phyloP scores from a whole-genome alignment of 2,113 vertebrate species.

The Apistogramma diplotaenia region DNA sequence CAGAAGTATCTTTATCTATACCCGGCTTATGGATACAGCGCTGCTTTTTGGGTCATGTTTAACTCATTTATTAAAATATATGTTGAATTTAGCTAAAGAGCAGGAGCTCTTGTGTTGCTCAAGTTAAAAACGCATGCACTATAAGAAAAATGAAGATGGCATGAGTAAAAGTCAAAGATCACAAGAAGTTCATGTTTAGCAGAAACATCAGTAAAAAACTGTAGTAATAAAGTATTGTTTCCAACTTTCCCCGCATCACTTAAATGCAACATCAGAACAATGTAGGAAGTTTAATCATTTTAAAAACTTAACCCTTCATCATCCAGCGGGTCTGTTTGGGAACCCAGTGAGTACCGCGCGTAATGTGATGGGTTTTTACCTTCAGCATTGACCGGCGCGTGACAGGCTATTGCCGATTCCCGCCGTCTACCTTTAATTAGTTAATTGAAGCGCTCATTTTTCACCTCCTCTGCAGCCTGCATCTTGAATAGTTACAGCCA shows the following conservation, averaged over 20 bases:
- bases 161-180: not conserved
- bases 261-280: conserved; percentile 43
- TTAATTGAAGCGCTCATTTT: not conserved
- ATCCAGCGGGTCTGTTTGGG: not conserved
- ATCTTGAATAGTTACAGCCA: not conserved
- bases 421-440: not conserved
- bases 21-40: too few species aligned
- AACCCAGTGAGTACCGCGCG: not conserved
- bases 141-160: not conserved
- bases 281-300: conserved; percentile 9
- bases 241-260: not conserved
- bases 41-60: not conserved
- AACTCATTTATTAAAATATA: not conserved
- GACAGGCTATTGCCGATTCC: too few species aligned
- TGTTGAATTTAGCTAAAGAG: not conserved
- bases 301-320: conserved; percentile 71
- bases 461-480: not conserved
- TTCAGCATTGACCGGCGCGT: not conserved
- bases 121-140: not conserved
- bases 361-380: not conserved
- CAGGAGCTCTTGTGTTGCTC: not conserved
- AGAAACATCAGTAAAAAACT: not conserved
- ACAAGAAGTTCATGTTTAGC: not conserved
- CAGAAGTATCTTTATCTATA: not conserved
- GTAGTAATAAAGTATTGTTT: not conserved